Evolutionary conservation across 2,113 vertebrate genomes (phyloP), one percentile per base, ranked within the genome.

Genomic region (Forbesichthys agassizii): DNA sequence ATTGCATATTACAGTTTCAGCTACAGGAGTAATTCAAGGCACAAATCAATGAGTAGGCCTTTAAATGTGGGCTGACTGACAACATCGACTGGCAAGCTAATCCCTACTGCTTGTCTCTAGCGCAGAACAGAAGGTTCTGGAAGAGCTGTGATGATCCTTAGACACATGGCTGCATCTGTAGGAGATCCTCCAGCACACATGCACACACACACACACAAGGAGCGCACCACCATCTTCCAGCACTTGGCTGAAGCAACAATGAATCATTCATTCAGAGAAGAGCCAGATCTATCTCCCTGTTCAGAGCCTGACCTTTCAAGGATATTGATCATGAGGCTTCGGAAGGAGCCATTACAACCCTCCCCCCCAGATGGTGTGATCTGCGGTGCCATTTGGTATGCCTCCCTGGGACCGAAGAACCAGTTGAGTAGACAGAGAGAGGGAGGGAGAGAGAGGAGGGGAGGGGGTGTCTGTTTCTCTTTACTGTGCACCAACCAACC

Each of bases 151-250:
- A 52, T 61, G 57, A 81, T 89, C 80, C 86, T 82, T 83, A 86
- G 73, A 73, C 73, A 79, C 79, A 79, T 86, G 84, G 86, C 85
- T 86, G 80, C 75, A 86, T 88, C 84, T 79, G 86, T 75, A 67
- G 82, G 85, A 82, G 80, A 79, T 80, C 82, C 76, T 61, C 71
- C 74, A 63, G 68, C 64, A 20, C 70, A 5, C 20, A 36, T 54
- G 67, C 48, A 33, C 56, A 47, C 14, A 55, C 57, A 66, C 20
- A 0, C 57, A 66, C 77, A 67, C 68, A 51, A 11, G 20, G 52
- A 33, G 63, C 61, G 60, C 47, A 33, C 67, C 71, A 11, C 59
- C 65, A 64, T 27, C 49, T 4, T 12, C 10, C 56, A 65, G 70
- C 49, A 9, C 60, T 66, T n/a, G 57, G 48, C 66, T 0, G 56